phyloP scores from a whole-genome alignment of 2,888 invertebrate species.

The Sturmia bella region DNA sequence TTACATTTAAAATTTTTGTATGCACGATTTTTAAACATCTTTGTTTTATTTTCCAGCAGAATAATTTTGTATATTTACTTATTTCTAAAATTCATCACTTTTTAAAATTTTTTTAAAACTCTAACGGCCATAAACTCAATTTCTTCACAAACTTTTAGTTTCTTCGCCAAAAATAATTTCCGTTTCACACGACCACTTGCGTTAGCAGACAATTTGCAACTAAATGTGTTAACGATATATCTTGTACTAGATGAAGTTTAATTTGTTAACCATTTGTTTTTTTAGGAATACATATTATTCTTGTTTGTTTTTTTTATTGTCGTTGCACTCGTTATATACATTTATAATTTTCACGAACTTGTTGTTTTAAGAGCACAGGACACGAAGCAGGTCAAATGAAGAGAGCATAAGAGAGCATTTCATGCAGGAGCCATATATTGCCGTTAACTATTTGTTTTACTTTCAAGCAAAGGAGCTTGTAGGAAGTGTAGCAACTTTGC shows the following conservation, averaged over 20 bases:
- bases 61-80: no score
- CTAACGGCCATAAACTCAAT: neutral
- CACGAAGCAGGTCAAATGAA: no score
- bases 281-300: neutral
- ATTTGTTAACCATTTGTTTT: neutral
- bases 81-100: no score
- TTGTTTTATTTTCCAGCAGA: no score
- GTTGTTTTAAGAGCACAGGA: no score
- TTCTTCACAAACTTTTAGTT: neutral
- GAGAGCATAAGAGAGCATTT: no score
- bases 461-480: no score
- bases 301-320: neutral
- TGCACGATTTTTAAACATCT: no score
- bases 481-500: no score
- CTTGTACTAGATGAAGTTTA: constrained; percentile 35
- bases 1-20: no score
- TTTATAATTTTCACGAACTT: neutral
- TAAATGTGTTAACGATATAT: constrained; percentile 57
- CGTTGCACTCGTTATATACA: neutral
- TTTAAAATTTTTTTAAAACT: neutral
- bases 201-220: constrained; percentile 59
- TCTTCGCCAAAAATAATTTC: neutral
- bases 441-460: no score
- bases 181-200: constrained; percentile 55
- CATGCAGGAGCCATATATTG: no score